These are phyloP conservation scores for Anniella stebbinsi DNA, from an alignment of 2,797 vertebrate genomes.

Conservation along the genomic window DNA sequence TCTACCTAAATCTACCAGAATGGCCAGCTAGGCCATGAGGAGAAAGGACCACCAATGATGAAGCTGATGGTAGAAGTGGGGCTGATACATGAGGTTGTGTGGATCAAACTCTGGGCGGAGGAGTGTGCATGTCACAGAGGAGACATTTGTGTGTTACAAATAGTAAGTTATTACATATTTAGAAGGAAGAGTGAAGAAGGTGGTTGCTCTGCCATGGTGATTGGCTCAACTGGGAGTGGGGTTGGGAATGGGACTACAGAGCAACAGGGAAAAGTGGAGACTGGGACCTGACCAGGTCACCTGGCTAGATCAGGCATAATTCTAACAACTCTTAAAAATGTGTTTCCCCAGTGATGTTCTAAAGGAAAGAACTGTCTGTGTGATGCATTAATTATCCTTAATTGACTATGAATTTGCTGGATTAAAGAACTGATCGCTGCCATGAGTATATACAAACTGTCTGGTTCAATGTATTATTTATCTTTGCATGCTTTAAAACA, in stretches of 20 bases:
- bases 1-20: not conserved
- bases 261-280: no score
- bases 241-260: not conserved
- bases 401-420: not conserved
- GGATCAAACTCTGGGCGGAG: no score
- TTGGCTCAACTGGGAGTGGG: no score
- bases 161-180: no score
- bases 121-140: no score
- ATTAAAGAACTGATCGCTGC: not conserved
- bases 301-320: not conserved
- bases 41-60: not conserved
- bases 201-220: not conserved
- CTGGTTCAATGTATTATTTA: not conserved
- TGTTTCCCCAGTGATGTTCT: no score
- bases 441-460: not conserved
- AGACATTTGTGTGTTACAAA: no score
- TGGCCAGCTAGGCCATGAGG: not conserved
- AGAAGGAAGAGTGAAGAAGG: not conserved
- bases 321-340: not conserved
- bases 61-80: not conserved
- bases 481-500: not conserved
- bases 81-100: no score
- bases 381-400: not conserved
- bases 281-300: no score
- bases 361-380: not conserved